A percentile compares a stretch with the other conserved stretches of the same genome.
Evolutionary conservation across 2,888 invertebrate genomes (phyloP).

Genomic region (Bruchidius siliquastri): DNA sequence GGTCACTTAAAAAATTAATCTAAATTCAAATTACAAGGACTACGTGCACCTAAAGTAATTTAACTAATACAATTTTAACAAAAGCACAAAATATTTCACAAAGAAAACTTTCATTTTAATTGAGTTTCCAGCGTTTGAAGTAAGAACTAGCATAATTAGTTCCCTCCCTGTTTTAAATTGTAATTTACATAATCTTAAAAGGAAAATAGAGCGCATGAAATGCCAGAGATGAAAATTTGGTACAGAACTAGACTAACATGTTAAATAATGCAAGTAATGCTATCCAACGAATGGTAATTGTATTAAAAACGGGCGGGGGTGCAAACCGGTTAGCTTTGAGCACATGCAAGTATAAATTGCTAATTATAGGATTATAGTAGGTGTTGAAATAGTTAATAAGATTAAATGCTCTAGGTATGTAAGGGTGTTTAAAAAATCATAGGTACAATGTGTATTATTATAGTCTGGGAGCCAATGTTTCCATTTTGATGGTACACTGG

Average conservation of each 20-base stretch:
- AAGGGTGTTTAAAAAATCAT: too few species aligned
- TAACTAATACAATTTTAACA: slow-evolving; percentile 15
- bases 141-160: not conserved
- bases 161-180: not conserved
- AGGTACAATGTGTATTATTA: too few species aligned
- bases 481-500: too few species aligned
- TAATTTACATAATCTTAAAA: not conserved
- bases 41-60: slow-evolving; percentile 14
- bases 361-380: too few species aligned
- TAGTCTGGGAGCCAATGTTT: too few species aligned
- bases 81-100: slow-evolving; percentile 11
- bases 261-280: not conserved
- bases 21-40: slow-evolving; percentile 1
- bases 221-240: not conserved
- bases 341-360: too few species aligned
- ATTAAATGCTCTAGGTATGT: too few species aligned
- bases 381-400: too few species aligned
- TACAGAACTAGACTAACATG: not conserved
- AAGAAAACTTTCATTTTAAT: slow-evolving; percentile 12
- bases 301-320: too few species aligned
- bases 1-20: not conserved
- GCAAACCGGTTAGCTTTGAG: too few species aligned
- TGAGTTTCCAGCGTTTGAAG: slow-evolving; percentile 1
- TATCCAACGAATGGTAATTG: too few species aligned
- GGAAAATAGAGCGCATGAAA: not conserved